Base-by-base conservation (phyloP, 2,113 vertebrate species). In the Myodes glareolus region DNA sequence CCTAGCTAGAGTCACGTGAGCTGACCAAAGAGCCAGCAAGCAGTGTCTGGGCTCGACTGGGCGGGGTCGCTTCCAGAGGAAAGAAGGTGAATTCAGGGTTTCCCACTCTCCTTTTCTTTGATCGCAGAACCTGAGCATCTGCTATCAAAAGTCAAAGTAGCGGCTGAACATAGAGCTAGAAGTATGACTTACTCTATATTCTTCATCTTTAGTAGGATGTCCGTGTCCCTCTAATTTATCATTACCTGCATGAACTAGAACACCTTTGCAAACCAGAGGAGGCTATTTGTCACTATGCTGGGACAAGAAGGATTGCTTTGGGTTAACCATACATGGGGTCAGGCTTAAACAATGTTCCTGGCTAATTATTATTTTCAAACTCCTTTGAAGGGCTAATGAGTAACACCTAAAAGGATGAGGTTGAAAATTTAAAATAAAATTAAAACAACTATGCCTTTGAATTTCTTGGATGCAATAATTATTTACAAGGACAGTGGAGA, bases 281-380 rank as follows among this genome's bases (percentile, higher is more conserved):
- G 17, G 19, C 11, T 50, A 6, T 85, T 80, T 92, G 16, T 63
- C 84, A 68, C 58, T 63, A 58, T n/a, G 36, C 4, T 67, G 84
- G 31, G 16, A 67, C 36, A 55, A 55, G 3, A 88, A 52, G 23
- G 19, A 39, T 70, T 67, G 11, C 82, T 29, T 16, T 45, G 25
- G n/a, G 16, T 75, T 80, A 75, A 84, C 3, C 68, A 14, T 39
- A 45, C 6, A 50, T 0, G 10, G 19, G 27, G 47, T 78, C 42
- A 91, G 63, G 55, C 88, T 78, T 92, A 85, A 92, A 95, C 61
- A 96, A 84, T 23, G 3, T 80, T 70, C 75, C n/a, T 85, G 36
- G 13, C 5, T 87, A 42, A 42, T 6, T 70, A 9, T 33, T 50
- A 27, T 33, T 33, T 76, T 45, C 87, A 45, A 45, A 45, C 93